A percentile compares a stretch with the other conserved stretches of the same genome.
Conservation (phyloP, 2,797 vertebrate genomes). For the Gila robusta region DNA sequence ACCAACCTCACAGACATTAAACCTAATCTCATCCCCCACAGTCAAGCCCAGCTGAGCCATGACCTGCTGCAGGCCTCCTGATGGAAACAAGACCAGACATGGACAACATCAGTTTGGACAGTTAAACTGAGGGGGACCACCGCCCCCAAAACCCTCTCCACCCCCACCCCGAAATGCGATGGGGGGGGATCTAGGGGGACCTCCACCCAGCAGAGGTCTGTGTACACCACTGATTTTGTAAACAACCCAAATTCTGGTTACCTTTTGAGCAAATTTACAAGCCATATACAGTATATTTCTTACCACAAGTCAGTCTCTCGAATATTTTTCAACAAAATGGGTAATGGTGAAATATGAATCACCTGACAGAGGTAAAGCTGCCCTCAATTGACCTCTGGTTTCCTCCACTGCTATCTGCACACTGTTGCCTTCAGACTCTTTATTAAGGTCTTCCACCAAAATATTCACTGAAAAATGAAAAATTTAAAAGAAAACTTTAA, state of each 20-base stretch:
- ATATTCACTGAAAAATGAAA: conserved; percentile 45
- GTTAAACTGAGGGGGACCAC: too few relatives aligned
- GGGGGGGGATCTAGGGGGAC: too few relatives aligned
- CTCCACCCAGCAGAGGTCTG: too few relatives aligned
- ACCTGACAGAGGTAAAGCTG: conserved; percentile 54
- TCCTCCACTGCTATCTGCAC: conserved; percentile 60
- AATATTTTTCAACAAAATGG: not conserved
- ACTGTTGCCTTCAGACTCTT: not conserved
- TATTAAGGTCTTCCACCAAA: conserved; percentile 38
- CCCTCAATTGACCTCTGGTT: conserved; percentile 24
- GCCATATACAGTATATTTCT: not conserved
- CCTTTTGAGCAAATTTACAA: not conserved
- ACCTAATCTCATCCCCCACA: conserved; percentile 46
- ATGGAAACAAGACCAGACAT: not conserved
- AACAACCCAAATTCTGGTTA: not conserved
- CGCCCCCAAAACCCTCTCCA: too few relatives aligned
- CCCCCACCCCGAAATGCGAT: too few relatives aligned
- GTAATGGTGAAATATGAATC: not conserved
- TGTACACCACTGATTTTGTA: not conserved
- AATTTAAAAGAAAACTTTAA: not conserved
- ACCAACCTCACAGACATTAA: conserved; percentile 69
- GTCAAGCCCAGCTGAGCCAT: conserved; percentile 48
- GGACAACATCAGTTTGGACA: not conserved
- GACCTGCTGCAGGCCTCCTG: conserved; percentile 62
- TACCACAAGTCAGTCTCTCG: not conserved